These are phyloP conservation scores for Oithona nana DNA, from an alignment of 2,888 invertebrate species.

Conservation along the genomic window DNA sequence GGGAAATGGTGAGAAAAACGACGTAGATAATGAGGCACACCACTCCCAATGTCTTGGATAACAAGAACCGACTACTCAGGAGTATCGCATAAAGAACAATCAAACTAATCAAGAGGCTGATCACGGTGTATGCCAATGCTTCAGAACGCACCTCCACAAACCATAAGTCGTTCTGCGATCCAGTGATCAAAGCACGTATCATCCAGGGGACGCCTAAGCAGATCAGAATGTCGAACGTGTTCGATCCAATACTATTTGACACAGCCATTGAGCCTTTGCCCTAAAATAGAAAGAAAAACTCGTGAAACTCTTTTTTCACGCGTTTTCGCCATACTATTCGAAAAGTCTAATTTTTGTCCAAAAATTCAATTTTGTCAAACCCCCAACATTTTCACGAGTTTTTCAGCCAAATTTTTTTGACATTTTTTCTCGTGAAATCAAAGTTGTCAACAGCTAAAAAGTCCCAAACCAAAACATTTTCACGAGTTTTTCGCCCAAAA, in stretches of 20 bases:
- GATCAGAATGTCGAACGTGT: slow-evolving; percentile 70
- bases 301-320: too few species aligned
- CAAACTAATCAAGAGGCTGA: slow-evolving; percentile 82
- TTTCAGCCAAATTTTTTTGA: too few species aligned
- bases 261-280: slow-evolving; percentile 80
- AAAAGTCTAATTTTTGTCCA: too few species aligned
- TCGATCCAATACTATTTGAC: slow-evolving; percentile 73
- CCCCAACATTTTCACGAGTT: too few species aligned
- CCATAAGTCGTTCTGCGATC: slow-evolving; percentile 16
- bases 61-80: slow-evolving; percentile 82
- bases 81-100: slow-evolving; percentile 74
- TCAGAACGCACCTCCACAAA: slow-evolving; percentile 27
- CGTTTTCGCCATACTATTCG: too few species aligned
- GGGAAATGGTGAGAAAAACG: slow-evolving; percentile 72
- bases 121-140: slow-evolving; percentile 78
- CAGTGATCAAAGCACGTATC: slow-evolving; percentile 21
- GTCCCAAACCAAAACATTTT: too few species aligned
- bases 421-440: too few species aligned
- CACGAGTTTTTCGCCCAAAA: too few species aligned
- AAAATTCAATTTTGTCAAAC: too few species aligned
- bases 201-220: slow-evolving; percentile 39
- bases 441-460: too few species aligned
- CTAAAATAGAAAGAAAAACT: not conserved
- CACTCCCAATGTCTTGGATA: slow-evolving; percentile 72
- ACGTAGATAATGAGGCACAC: slow-evolving; percentile 83